Conservation (phyloP, 2,888 invertebrate genomes). For the Formica aserva region DNA sequence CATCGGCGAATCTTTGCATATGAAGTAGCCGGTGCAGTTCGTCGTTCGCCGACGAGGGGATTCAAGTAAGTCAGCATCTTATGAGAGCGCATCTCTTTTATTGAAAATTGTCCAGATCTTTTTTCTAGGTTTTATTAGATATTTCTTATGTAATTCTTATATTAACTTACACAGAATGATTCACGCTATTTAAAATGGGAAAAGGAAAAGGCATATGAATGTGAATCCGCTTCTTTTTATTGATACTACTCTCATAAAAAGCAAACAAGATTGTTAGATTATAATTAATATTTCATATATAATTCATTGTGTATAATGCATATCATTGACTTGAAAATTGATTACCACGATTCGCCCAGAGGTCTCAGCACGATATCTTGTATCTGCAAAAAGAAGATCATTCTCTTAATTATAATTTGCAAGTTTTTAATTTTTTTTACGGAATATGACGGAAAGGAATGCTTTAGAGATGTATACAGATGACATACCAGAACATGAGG, state of each 20-base stretch:
- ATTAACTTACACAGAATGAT: not conserved
- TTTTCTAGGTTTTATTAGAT: not conserved
- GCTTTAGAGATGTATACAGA: not conserved
- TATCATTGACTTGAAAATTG: not conserved
- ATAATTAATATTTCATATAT: not conserved
- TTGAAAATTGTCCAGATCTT: not conserved
- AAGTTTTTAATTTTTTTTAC: not conserved
- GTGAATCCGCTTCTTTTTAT: not conserved
- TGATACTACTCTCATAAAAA: not conserved
- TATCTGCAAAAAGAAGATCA: conserved; percentile 66
- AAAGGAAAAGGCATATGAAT: not conserved
- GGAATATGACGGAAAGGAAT: not conserved
- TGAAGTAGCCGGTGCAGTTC: conserved; percentile 31
- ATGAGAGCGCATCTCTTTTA: conserved; percentile 25
- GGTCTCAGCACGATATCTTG: conserved; percentile 80
- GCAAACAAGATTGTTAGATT: not conserved
- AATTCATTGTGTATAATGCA: not conserved
- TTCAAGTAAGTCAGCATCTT: conserved; percentile 23
- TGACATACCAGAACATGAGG: conserved; percentile 87
- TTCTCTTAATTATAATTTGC: not conserved
- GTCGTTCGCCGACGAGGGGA: conserved; percentile 24
- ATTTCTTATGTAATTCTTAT: not conserved
- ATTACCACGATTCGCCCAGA: conserved; percentile 79
- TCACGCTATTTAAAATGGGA: not conserved
- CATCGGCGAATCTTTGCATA: conserved; percentile 22